A percentile compares a stretch with the other conserved stretches of the same genome.
Conservation (phyloP, 53 echinoderm and acorn worm genomes). For the Holothuria scabra region DNA sequence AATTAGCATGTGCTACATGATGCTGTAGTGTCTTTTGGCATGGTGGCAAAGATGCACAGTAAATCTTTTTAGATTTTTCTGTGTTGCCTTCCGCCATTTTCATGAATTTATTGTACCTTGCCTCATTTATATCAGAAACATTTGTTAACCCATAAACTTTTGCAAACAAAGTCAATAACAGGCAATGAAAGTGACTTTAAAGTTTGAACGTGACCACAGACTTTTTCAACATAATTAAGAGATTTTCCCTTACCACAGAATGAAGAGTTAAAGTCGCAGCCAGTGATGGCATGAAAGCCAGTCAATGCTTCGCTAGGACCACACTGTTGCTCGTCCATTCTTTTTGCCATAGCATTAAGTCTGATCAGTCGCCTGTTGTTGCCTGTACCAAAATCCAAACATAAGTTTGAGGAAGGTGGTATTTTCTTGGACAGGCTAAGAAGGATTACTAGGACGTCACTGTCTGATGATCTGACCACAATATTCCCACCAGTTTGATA, state of each 20-base stretch:
- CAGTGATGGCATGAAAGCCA: constrained; percentile 48
- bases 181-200: constrained; percentile 9
- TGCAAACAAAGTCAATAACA: constrained; percentile 30
- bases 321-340: constrained; percentile 34
- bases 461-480: constrained; percentile 48
- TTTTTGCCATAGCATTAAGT: constrained; percentile 42
- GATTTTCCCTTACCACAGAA: constrained; percentile 59
- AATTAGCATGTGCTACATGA: constrained; percentile 37
- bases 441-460: constrained; percentile 28
- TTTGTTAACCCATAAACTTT: constrained; percentile 41
- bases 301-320: constrained; percentile 52
- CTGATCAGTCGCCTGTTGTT: constrained; percentile 58
- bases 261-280: constrained; percentile 66
- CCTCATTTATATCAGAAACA: constrained; percentile 38
- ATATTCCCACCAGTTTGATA: constrained; percentile 24
- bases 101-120: constrained; percentile 34
- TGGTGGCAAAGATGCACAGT: constrained; percentile 58
- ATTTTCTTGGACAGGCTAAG: constrained; percentile 13
- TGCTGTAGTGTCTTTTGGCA: constrained; percentile 39
- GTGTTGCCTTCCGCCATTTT: constrained; percentile 20
- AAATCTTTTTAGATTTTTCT: constrained; percentile 36
- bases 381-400: constrained; percentile 56
- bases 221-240: constrained; percentile 33
- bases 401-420: neutral
- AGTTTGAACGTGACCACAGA: constrained; percentile 5